Evolutionary conservation across 2,797 vertebrate genomes (phyloP).

Genomic region (Neopelma chrysocephalum): DNA sequence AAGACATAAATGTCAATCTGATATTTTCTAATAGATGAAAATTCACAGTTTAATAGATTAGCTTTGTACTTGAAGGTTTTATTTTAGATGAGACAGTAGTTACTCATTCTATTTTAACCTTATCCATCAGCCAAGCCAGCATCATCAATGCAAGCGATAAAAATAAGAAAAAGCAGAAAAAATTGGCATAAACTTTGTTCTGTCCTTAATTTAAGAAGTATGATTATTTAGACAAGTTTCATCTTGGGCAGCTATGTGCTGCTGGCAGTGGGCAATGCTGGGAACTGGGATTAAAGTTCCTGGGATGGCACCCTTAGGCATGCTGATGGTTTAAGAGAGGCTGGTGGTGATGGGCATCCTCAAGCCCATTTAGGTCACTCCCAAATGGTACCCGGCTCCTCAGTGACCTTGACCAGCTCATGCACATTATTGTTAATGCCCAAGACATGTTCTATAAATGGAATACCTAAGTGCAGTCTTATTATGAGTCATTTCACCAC

Average conservation of each 20-base stretch:
- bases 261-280: neutral
- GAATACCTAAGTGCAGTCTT: neutral
- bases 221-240: neutral
- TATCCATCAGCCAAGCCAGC: neutral
- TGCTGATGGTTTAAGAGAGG: accelerated
- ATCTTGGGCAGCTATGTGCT: neutral
- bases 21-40: neutral
- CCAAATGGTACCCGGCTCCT: neutral
- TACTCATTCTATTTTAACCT: neutral
- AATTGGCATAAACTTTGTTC: neutral
- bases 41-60: neutral
- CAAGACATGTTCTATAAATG: neutral
- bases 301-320: neutral
- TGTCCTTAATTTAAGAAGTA: neutral
- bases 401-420: neutral
- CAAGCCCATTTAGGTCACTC: accelerated
- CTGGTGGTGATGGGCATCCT: neutral
- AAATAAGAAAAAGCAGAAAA: neutral
- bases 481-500: neutral
- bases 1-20: neutral
- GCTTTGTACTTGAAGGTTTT: neutral
- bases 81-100: neutral
- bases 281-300: neutral
- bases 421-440: neutral
- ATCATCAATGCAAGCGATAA: neutral